Evolutionary conservation across 35 echinoderm and acorn worm species (phyloP).

Genomic region (Strongylocentrotus purpuratus): DNA sequence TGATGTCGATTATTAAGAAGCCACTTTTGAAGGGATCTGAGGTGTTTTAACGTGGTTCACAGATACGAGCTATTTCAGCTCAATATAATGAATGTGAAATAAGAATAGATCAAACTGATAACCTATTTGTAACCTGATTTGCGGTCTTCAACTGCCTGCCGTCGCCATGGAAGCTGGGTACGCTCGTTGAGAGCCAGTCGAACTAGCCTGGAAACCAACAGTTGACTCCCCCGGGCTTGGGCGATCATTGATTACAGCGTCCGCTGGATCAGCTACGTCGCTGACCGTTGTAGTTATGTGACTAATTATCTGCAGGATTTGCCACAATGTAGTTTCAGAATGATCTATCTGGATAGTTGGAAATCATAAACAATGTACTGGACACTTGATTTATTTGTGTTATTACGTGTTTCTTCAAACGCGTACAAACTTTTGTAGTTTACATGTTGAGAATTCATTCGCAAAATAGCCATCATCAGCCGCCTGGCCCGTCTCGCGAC

Average conservation of each 20-base stretch:
- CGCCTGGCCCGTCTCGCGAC: conserved; percentile 18
- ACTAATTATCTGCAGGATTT: neutral
- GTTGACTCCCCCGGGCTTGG: neutral
- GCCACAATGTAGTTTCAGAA: neutral
- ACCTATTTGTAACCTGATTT: neutral
- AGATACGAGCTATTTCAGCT: neutral
- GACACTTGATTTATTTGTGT: neutral
- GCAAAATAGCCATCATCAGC: conserved; percentile 34
- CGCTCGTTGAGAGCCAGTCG: neutral
- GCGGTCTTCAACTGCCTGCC: neutral
- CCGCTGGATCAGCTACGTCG: neutral
- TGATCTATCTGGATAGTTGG: neutral
- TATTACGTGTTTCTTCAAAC: neutral
- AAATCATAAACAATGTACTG: neutral
- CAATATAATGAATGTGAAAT: neutral
- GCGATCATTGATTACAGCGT: neutral
- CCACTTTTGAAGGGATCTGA: neutral
- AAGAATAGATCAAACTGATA: neutral
- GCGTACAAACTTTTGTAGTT: neutral
- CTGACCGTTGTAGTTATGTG: neutral
- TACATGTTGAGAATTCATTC: conserved; percentile 45
- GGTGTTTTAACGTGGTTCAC: neutral
- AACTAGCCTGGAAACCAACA: neutral
- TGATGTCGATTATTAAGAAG: neutral
- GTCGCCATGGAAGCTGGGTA: conserved; percentile 44